Evolutionary conservation across 1,140 invertebrate species (phyloP), one percentile per base, ranked within the genome.

Genomic region (Zaprionus ornatus): DNA sequence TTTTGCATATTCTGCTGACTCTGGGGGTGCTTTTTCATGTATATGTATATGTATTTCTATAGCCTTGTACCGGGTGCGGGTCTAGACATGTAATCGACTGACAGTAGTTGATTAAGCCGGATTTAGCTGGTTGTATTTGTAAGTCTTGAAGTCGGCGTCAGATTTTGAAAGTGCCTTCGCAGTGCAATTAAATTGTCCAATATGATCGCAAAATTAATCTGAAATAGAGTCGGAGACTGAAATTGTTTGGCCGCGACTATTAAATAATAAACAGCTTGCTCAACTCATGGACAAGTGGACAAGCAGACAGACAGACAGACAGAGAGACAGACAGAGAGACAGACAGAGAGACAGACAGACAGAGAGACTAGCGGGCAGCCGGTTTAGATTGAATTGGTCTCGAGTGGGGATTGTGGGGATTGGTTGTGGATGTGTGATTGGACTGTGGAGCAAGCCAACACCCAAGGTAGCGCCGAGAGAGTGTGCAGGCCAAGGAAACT

Each of bases 191-290:
- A 72, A 42, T 29, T 64, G 45, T 69, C 64, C 6, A 65, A 52
- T 55, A 45, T 55, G 42, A 67, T 52, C 27, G 42, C 35, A 32
- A 55, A 64, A 73, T 60, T 59, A 65, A 56, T 65, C 61, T 64
- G 52, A 59, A 69, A 50, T 10, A 9, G 57, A 62, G 21, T 64
- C 25, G 21, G 13, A 65, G 61, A 48, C 61, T 21, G 21, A 48
- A 67, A 72, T 60, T 63, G 63, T 67, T 74, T 73, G 40, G 57
- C 29, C 35, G 35, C 40, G 40, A 74, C 74, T 74, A 88, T 87
- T 88, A 87, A 87, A 81, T 87, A 80, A 88, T 80, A 77, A 82
- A 79, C 40, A 61, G 81, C 79, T 85, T 86, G 82, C 79, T 65
- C 62, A 84, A 86, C 59, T 60, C 62, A 52, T 60, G 57, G 45